Evolutionary conservation across 2,888 invertebrate genomes (phyloP).

Genomic region (Deroplatys truncata): DNA sequence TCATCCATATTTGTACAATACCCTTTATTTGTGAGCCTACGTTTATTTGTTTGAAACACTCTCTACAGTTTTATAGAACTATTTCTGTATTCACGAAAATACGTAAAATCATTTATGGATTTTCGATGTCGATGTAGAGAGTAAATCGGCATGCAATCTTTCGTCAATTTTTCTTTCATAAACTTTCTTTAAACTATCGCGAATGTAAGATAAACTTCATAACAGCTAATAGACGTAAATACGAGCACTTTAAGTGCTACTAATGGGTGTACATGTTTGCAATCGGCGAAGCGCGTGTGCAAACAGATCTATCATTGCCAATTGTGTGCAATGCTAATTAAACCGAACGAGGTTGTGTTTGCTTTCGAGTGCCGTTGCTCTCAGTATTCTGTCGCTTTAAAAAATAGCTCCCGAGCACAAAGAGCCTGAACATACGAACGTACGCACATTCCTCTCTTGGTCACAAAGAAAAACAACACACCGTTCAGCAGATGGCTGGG

Average conservation of each 20-base stretch:
- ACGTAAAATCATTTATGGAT: no score
- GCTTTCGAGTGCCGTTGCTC: not conserved
- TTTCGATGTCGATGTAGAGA: no score
- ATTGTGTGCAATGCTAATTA: no score
- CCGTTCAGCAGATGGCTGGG: not conserved
- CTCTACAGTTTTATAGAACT: no score
- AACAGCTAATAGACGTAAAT: not conserved
- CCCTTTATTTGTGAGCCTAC: no score
- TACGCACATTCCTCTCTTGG: not conserved
- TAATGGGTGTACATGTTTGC: not conserved
- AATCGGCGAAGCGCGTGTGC: not conserved
- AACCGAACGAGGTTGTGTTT: not conserved
- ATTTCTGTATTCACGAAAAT: no score
- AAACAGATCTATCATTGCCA: not conserved
- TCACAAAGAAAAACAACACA: constrained; percentile 2
- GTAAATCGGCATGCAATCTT: not conserved
- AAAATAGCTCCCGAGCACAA: not conserved
- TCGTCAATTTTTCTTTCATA: not conserved
- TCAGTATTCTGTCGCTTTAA: not conserved
- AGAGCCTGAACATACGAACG: not conserved
- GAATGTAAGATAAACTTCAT: not conserved
- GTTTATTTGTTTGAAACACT: no score
- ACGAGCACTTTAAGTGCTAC: not conserved
- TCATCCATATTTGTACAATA: no score
- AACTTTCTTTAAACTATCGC: not conserved